A percentile compares a stretch with the other conserved stretches of the same genome.
These are phyloP conservation scores for Tragelaphus scriptus DNA, from an alignment of 2,113 vertebrate genomes.

Conservation along the genomic window DNA sequence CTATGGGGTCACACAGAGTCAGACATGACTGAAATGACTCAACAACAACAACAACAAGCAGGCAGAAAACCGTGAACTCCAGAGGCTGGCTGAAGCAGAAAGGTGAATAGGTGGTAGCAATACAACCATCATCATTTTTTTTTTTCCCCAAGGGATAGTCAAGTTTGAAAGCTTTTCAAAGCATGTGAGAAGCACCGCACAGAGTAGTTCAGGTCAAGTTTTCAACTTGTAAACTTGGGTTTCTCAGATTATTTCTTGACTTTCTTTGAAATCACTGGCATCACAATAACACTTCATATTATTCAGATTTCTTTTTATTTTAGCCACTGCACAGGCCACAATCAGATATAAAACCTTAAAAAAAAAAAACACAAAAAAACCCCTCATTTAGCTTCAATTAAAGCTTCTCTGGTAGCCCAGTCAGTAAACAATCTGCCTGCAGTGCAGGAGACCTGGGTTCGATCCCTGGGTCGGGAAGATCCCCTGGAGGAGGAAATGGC, in stretches of 20 bases:
- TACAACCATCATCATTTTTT: not conserved
- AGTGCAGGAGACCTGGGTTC: not conserved
- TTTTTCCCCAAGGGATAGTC: not conserved
- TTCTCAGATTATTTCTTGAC: not conserved
- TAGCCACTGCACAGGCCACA: not conserved
- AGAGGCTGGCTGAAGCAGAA: not conserved
- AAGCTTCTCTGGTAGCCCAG: not conserved
- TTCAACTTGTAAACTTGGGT: not conserved
- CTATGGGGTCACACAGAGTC: no score
- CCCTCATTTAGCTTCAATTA: not conserved
- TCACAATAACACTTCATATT: not conserved
- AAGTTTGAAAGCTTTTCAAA: not conserved
- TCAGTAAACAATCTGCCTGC: not conserved
- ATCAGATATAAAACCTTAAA: not conserved
- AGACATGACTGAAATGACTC: no score
- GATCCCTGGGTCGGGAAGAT: not conserved
- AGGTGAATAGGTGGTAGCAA: not conserved
- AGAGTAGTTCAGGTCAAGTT: not conserved
- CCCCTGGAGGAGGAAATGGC: not conserved
- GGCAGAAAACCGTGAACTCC: not conserved
- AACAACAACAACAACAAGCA: not conserved
- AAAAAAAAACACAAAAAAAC: not conserved
- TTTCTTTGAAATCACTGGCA: not conserved
- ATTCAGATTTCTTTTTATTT: not conserved
- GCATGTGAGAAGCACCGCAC: not conserved